phyloP scores from a whole-genome alignment of 2,888 invertebrate species.

The Sisyra nigra region DNA sequence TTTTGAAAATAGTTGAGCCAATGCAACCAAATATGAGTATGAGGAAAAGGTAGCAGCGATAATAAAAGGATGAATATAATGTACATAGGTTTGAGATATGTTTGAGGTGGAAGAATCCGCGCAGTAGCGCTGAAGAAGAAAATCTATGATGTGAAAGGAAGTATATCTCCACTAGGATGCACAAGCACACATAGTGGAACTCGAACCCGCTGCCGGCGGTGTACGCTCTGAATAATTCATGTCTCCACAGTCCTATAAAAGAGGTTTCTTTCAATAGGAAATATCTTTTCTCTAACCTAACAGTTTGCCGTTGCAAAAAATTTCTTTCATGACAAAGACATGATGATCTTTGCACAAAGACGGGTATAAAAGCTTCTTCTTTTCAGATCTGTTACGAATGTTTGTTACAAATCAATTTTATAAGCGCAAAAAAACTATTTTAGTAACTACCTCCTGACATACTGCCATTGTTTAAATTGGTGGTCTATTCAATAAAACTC shows the following conservation, averaged over 20 bases:
- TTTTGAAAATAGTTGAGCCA: too few relatives aligned
- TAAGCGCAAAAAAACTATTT: too few relatives aligned
- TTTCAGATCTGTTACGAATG: conserved; percentile 4
- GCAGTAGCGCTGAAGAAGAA: conserved; percentile 2
- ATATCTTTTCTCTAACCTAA: conserved; percentile 8
- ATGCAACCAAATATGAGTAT: conserved; percentile 15
- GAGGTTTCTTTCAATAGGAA: conserved; percentile 9
- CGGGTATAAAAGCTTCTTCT: neutral
- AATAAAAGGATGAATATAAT: conserved; percentile 2
- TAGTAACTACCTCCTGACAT: too few relatives aligned
- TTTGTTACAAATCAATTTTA: too few relatives aligned
- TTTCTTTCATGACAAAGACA: conserved; percentile 8
- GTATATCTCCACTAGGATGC: neutral
- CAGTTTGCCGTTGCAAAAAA: conserved; percentile 13
- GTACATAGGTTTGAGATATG: conserved; percentile 6
- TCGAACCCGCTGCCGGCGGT: conserved; percentile 14
- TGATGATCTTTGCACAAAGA: neutral
- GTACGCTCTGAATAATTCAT: conserved; percentile 20
- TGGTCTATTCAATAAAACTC: too few relatives aligned
- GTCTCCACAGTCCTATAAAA: conserved; percentile 12
- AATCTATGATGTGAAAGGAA: neutral
- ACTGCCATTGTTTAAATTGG: too few relatives aligned
- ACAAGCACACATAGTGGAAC: neutral
- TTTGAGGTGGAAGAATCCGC: conserved; percentile 3
- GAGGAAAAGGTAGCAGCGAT: conserved; percentile 11